Conservation (phyloP, 2,113 vertebrate species). For the Chlamydotis undulata region DNA sequence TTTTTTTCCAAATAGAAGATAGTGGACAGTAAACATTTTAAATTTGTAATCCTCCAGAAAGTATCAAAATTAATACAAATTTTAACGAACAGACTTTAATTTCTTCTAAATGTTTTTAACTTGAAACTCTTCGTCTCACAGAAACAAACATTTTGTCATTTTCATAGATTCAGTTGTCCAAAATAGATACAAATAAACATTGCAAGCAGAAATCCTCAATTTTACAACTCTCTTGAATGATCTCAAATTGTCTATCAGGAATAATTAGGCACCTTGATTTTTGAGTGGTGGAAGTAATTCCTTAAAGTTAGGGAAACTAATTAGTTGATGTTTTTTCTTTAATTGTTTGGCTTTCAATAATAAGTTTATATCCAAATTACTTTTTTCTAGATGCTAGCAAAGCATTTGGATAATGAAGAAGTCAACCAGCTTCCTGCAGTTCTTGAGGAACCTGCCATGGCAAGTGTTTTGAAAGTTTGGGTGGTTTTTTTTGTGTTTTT, state of each 20-base stretch:
- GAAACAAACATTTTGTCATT: neutral
- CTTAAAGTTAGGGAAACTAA: neutral
- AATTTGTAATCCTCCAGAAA: neutral
- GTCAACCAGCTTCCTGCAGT: constrained; percentile 72
- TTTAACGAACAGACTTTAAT: neutral
- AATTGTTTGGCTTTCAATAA: neutral
- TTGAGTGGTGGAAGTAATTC: neutral
- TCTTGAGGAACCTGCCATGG: constrained; percentile 78
- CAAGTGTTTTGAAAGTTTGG: neutral
- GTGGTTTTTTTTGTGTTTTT: neutral
- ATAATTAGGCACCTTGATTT: neutral
- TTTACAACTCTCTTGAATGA: neutral
- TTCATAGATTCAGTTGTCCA: neutral
- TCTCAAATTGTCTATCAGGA: neutral
- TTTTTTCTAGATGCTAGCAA: constrained; percentile 72
- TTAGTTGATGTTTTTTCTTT: neutral
- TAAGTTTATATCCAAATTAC: neutral
- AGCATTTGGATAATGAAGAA: constrained; percentile 60
- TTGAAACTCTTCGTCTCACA: neutral
- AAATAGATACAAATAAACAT: neutral
- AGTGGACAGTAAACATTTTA: neutral
- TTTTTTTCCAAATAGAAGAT: neutral
- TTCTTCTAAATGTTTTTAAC: neutral
- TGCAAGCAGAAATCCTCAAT: neutral
- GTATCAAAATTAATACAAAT: neutral